These are phyloP conservation scores for Caenorhabditis becei DNA, from an alignment of 2,888 invertebrate species.

Conservation along the genomic window DNA sequence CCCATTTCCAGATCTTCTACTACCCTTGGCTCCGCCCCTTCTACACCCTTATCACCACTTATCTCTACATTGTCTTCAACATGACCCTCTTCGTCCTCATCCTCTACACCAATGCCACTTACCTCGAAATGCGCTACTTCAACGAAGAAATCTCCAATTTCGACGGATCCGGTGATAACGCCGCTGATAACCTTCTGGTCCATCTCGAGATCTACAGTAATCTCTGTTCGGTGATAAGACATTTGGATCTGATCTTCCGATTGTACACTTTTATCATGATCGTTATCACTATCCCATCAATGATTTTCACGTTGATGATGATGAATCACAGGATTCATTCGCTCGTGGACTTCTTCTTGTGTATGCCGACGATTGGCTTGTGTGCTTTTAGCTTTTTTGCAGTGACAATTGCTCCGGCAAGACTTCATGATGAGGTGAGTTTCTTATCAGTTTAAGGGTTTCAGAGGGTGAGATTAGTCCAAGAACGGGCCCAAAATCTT, in stretches of 20 bases:
- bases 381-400: conserved; percentile 68
- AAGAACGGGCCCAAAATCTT: no score
- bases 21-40: conserved; percentile 53
- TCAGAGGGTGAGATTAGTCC: no score
- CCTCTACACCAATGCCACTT: conserved; percentile 65
- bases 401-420: conserved; percentile 67
- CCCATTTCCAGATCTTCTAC: conserved; percentile 57
- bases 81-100: conserved; percentile 65
- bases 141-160: conserved; percentile 63
- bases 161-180: conserved; percentile 53
- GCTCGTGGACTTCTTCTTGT: conserved; percentile 62
- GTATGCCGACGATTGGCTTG: conserved; percentile 64
- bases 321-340: conserved; percentile 67
- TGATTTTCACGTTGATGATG: conserved; percentile 71
- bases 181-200: conserved; percentile 49
- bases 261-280: conserved; percentile 69
- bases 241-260: conserved; percentile 66
- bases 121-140: conserved; percentile 66
- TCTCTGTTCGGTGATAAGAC: conserved; percentile 59
- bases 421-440: conserved; percentile 65
- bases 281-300: conserved; percentile 62
- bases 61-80: conserved; percentile 67
- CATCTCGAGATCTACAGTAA: conserved; percentile 61
- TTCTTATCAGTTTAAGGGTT: no score
- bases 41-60: conserved; percentile 60